Percentiles rank a stretch among this genome's conserved stretches.
phyloP scores from a whole-genome alignment of 2,888 invertebrate species.

The Euplexia lucipara region DNA sequence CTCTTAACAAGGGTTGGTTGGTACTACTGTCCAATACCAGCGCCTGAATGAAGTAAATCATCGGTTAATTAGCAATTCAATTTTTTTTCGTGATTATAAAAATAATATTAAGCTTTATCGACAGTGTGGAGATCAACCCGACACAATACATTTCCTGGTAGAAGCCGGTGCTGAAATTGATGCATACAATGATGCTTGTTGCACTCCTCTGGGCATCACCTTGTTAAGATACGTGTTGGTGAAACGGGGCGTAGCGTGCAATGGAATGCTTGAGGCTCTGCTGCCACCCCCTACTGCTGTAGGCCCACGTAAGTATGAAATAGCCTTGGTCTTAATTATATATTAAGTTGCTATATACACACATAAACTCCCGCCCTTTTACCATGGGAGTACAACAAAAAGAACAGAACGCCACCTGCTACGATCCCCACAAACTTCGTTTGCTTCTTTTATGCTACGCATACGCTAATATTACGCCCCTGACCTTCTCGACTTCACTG shows the following conservation, averaged over 20 bases:
- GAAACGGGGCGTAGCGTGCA: conserved; percentile 69
- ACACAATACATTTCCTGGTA: conserved; percentile 82
- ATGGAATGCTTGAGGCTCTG: conserved; percentile 72
- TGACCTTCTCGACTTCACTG: too few relatives aligned
- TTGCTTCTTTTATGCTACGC: too few relatives aligned
- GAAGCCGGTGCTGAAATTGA: conserved; percentile 89
- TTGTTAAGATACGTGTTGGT: conserved; percentile 81
- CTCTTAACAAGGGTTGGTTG: too few relatives aligned
- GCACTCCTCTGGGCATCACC: conserved; percentile 86
- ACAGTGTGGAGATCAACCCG: conserved; percentile 80
- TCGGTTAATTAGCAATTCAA: too few relatives aligned
- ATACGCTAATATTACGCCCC: too few relatives aligned
- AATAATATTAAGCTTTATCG: conserved; percentile 2
- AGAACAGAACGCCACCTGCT: too few relatives aligned
- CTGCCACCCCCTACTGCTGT: conserved; percentile 68
- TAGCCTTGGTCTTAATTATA: not conserved
- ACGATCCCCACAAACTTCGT: too few relatives aligned
- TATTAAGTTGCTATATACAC: not conserved
- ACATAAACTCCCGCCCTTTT: too few relatives aligned
- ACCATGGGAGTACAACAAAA: not conserved
- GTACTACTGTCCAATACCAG: too few relatives aligned
- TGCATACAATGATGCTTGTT: conserved; percentile 89
- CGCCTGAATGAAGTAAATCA: too few relatives aligned
- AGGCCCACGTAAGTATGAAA: conserved; percentile 62
- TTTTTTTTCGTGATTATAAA: not conserved